Percentiles rank a stretch among this genome's conserved stretches.
Evolutionary conservation across 2,888 invertebrate species (phyloP).

Genomic region (Drosophila dives): DNA sequence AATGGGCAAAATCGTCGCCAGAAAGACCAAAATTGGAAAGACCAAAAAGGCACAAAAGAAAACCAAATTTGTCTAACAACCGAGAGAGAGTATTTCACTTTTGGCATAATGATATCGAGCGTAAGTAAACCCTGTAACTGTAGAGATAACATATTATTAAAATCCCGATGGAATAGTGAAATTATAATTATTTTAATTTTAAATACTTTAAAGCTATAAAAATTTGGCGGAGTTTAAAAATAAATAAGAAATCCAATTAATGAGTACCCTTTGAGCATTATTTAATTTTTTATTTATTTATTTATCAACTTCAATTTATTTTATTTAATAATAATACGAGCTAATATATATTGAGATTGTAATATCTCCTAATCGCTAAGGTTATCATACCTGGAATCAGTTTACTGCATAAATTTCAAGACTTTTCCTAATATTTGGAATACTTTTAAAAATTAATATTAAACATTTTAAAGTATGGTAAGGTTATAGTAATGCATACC

Average conservation of each 20-base stretch:
- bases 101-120: background rate
- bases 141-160: background rate
- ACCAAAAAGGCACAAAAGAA: constrained; percentile 8
- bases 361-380: background rate
- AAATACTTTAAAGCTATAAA: background rate
- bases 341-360: background rate
- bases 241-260: background rate
- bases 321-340: background rate
- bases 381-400: background rate
- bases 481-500: background rate
- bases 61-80: constrained; percentile 3
- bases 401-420: background rate
- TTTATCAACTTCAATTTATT: background rate
- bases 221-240: background rate
- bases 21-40: constrained; percentile 3
- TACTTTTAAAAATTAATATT: background rate
- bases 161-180: background rate
- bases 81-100: background rate
- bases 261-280: background rate
- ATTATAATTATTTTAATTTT: background rate
- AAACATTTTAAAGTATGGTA: background rate
- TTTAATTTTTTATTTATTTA: background rate
- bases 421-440: background rate
- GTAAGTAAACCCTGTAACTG: background rate
- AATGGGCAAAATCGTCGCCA: constrained; percentile 14